phyloP scores from a whole-genome alignment of 2,797 vertebrate species.

The Halcyon chelicuti region DNA sequence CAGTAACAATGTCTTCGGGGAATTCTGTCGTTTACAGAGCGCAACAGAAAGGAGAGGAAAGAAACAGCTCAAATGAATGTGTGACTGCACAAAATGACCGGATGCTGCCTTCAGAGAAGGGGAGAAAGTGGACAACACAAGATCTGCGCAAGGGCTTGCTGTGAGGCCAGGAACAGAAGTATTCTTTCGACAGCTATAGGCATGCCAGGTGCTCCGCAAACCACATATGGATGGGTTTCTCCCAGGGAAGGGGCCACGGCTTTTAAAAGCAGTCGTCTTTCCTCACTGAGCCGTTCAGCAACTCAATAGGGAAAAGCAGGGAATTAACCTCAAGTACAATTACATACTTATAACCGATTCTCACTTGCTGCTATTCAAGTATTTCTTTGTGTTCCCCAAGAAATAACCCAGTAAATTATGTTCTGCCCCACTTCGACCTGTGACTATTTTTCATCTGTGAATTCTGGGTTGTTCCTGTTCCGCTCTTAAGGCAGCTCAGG shows the following conservation, averaged over 20 bases:
- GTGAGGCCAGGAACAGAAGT: not conserved
- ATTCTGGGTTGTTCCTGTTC: not conserved
- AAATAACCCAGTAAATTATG: not conserved
- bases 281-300: not conserved
- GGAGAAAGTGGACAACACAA: not conserved
- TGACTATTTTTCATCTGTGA: not conserved
- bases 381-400: not conserved
- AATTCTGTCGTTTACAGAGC: not conserved
- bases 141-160: not conserved
- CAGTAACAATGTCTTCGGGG: not conserved
- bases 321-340: not conserved
- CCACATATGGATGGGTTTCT: not conserved
- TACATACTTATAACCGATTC: not conserved
- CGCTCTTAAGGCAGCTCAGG: conserved; percentile 7
- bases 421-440: not conserved
- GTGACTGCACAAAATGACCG: not conserved
- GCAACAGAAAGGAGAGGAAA: not conserved
- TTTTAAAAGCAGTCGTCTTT: not conserved
- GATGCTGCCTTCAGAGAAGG: not conserved
- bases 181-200: not conserved
- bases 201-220: not conserved
- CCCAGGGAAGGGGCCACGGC: not conserved
- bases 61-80: not conserved
- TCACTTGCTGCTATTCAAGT: not conserved
- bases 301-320: not conserved